A percentile compares a stretch with the other conserved stretches of the same genome.
phyloP scores from a whole-genome alignment of 2,888 invertebrate genomes.

The Chelonus formosanus region DNA sequence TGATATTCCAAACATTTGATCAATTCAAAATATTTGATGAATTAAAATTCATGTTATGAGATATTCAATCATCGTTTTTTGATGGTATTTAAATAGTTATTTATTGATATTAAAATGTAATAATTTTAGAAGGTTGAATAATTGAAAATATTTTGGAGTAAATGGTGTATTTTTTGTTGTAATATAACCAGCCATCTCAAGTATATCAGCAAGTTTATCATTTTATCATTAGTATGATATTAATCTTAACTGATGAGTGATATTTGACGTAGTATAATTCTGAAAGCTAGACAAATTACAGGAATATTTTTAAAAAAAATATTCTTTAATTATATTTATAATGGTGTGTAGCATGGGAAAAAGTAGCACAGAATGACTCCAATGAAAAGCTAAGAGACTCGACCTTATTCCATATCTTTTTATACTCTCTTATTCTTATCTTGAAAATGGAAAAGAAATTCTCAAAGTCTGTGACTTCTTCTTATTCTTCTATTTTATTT shows the following conservation, averaged over 20 bases:
- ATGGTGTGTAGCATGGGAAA: slow-evolving; percentile 6
- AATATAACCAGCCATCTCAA: not conserved
- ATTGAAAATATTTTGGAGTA: too few relatives aligned
- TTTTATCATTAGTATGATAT: not conserved
- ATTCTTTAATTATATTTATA: not conserved
- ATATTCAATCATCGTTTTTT: too few relatives aligned
- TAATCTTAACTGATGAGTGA: not conserved
- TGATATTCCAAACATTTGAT: too few relatives aligned
- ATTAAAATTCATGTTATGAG: too few relatives aligned
- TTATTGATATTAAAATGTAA: too few relatives aligned
- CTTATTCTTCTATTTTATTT: slow-evolving; percentile 6
- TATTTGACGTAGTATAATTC: not conserved
- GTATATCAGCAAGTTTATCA: not conserved
- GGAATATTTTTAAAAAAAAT: not conserved
- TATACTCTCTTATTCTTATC: slow-evolving; percentile 27
- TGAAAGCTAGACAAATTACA: not conserved
- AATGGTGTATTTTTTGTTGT: too few relatives aligned
- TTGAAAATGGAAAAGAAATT: slow-evolving; percentile 28
- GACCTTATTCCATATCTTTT: slow-evolving; percentile 26
- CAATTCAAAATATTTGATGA: too few relatives aligned
- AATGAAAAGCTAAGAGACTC: slow-evolving; percentile 7
- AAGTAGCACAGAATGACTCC: slow-evolving; percentile 7
- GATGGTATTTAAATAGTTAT: too few relatives aligned
- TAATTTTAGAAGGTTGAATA: too few relatives aligned
- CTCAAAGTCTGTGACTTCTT: slow-evolving; percentile 20